Conservation (phyloP, 2,888 invertebrate species). For the Dendrolimus pini region DNA sequence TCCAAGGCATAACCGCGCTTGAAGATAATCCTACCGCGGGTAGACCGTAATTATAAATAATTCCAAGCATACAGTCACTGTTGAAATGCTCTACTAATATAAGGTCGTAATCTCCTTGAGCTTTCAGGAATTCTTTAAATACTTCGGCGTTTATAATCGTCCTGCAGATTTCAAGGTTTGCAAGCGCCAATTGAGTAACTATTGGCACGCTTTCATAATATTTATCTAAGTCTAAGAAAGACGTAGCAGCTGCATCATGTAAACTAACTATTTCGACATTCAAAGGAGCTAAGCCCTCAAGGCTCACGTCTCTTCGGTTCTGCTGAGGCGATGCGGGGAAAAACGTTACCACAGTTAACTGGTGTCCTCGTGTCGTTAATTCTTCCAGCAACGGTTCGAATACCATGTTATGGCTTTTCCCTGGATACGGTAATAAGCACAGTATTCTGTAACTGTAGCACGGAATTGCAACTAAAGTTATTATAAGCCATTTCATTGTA, state of each 20-base stretch:
- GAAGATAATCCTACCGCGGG: conserved; percentile 59
- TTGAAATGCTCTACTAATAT: conserved; percentile 67
- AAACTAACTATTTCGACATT: conserved; percentile 36
- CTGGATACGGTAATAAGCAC: conserved; percentile 55
- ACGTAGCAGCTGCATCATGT: conserved; percentile 20
- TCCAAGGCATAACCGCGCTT: conserved; percentile 51
- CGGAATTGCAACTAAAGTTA: conserved; percentile 14
- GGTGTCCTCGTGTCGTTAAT: conserved; percentile 53
- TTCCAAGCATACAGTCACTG: conserved; percentile 61
- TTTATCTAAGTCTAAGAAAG: conserved; percentile 17
- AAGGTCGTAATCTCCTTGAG: conserved; percentile 53
- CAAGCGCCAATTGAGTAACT: conserved; percentile 20
- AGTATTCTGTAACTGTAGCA: conserved; percentile 40
- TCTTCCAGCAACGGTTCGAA: conserved; percentile 60
- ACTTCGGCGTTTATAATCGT: conserved; percentile 27
- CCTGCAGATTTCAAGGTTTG: conserved; percentile 34
- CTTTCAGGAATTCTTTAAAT: conserved; percentile 37
- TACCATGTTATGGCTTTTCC: conserved; percentile 69
- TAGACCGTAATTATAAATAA: conserved; percentile 49
- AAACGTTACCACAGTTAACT: conserved; percentile 63
- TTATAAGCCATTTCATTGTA: conserved; percentile 14
- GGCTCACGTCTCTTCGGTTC: conserved; percentile 37
- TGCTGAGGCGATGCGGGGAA: conserved; percentile 36
- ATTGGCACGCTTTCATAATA: conserved; percentile 23
- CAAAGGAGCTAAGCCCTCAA: conserved; percentile 25